A percentile compares a stretch with the other conserved stretches of the same genome.
These are phyloP conservation scores for Catocala fraxini DNA, from an alignment of 2,888 invertebrate species.

Conservation along the genomic window DNA sequence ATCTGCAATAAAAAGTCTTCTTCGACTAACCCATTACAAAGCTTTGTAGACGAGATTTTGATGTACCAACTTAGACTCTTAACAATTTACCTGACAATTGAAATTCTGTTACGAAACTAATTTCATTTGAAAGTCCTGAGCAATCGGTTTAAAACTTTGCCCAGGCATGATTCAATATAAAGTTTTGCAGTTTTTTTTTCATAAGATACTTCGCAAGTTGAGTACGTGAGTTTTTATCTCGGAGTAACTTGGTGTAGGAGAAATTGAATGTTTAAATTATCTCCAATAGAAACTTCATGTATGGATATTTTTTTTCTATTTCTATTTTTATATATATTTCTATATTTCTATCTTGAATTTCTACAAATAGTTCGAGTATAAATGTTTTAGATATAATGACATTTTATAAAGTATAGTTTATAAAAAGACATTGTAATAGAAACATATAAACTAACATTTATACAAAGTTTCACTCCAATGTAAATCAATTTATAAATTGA, in stretches of 20 bases:
- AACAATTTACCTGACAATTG: slow-evolving; percentile 49
- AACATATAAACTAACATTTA: no score
- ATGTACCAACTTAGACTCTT: slow-evolving; percentile 35
- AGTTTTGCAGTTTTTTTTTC: slow-evolving; percentile 36
- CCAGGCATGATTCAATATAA: slow-evolving; percentile 49
- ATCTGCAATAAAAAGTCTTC: background rate
- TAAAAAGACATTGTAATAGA: no score
- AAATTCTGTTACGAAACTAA: slow-evolving; percentile 48
- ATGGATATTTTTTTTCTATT: no score
- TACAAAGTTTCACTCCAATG: no score
- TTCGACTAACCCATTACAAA: slow-evolving; percentile 8
- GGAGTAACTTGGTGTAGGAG: background rate
- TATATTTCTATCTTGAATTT: no score
- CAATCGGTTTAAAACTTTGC: slow-evolving; percentile 45
- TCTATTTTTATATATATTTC: no score
- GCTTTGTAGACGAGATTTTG: slow-evolving; percentile 25
- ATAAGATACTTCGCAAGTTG: slow-evolving; percentile 20
- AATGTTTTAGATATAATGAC: no score
- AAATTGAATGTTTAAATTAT: slow-evolving; percentile 5
- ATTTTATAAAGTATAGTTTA: no score
- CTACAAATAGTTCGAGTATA: no score
- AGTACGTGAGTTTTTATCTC: slow-evolving; percentile 38
- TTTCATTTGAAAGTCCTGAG: slow-evolving; percentile 37
- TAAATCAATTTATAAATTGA: no score
- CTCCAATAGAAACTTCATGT: background rate